Base-by-base conservation (phyloP, 1,140 invertebrate species). In the Campodea augens region DNA sequence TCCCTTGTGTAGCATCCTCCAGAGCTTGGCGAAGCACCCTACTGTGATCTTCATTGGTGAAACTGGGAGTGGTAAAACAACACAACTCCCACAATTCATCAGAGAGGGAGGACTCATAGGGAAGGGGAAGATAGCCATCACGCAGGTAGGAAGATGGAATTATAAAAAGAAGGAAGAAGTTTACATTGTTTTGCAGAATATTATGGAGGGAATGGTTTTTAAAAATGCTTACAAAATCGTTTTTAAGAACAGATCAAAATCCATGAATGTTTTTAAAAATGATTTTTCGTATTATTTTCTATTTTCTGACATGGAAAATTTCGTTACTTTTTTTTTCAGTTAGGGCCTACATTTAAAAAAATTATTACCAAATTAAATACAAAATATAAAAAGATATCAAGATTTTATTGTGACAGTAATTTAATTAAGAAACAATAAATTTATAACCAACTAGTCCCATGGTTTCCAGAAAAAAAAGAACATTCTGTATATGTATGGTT, bases 61-160 rank as follows among this genome's bases (percentile, higher is more conserved):
- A 62, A 91, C 87, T 1, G 87, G 85, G 3, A 78, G 81, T 61
- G 87, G 84, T 1, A 93, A 91, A 65, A 90, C 84, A 1, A 92
- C 87, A 2, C 86, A 92, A 60, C 81, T 92, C 42, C 86, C 87
- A 2, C 85, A 88, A 60, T 73, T 76, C 50, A 64, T 86, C 5
- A 64, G 72, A 40, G 72, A 79, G 43, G 61, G 65, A 5, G 66
- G 70, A 21, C 53, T 77, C 22, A 60, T 69, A 19, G 64, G 60
- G 41, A 67, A 65, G 38, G 69, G 69, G 38, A 68, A 71, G 44
- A 79, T 90, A 49, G 82, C 71, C 1, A 72, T 92, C 18, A 91
- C 88, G 0, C 82, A 76, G 62, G 68, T 70, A 53, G 50, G 52
- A 46, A 24, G n/a, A 18, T 22, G 32, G 10, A 41, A 5, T 45